These are phyloP conservation scores for Synergus umbraculus DNA, from an alignment of 2,888 invertebrate genomes.

Conservation along the genomic window DNA sequence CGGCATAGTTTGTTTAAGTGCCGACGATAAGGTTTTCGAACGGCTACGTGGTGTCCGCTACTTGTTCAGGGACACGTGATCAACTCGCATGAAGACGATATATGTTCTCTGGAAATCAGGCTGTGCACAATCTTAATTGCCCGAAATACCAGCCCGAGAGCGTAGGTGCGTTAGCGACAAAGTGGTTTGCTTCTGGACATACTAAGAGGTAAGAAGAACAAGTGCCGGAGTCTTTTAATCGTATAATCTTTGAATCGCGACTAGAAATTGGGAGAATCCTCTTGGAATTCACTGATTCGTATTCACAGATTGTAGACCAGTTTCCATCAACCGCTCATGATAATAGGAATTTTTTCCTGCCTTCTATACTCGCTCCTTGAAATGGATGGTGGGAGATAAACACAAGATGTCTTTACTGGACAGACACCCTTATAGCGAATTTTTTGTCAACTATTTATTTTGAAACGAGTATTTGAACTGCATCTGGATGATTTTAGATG, in stretches of 20 bases:
- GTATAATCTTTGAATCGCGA: background rate
- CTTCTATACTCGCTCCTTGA: background rate
- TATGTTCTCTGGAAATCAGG: constrained; percentile 1
- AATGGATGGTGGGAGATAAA: background rate
- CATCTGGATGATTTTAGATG: constrained; percentile 28
- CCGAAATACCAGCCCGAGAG: constrained; percentile 34
- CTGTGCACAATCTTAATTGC: constrained; percentile 20
- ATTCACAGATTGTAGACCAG: background rate
- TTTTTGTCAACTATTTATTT: too few relatives aligned
- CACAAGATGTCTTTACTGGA: too few relatives aligned
- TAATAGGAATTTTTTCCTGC: background rate
- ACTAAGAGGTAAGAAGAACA: background rate
- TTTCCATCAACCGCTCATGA: background rate
- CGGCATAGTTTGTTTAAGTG: constrained; percentile 64
- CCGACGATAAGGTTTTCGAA: constrained; percentile 55
- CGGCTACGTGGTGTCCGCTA: background rate
- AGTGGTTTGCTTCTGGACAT: constrained; percentile 9
- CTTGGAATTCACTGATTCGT: background rate
- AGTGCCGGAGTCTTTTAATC: background rate
- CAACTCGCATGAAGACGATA: constrained; percentile 8
- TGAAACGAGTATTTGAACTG: constrained; percentile 10
- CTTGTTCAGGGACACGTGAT: background rate
- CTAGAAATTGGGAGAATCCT: constrained; percentile 9
- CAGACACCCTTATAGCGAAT: too few relatives aligned
- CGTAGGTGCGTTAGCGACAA: constrained; percentile 11